Evolutionary conservation across 2,888 invertebrate genomes (phyloP).

Genomic region (Eupeodes luniger): DNA sequence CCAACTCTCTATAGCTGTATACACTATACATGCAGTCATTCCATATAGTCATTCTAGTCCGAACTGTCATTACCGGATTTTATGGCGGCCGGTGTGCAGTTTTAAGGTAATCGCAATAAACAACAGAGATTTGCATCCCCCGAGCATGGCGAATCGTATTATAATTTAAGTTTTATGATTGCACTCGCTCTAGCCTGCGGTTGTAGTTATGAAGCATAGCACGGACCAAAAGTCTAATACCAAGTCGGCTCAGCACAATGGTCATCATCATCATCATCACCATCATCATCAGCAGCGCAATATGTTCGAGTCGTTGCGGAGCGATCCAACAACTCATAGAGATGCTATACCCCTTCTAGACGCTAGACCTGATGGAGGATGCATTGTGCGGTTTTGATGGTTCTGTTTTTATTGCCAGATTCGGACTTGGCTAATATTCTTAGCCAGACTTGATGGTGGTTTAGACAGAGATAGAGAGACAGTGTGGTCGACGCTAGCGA

Average conservation of each 20-base stretch:
- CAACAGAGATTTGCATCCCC: constrained; percentile 76
- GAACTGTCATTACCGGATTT: constrained; percentile 74
- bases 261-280: constrained; percentile 72
- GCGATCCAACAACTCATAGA: constrained; percentile 40
- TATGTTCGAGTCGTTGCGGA: neutral
- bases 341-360: neutral
- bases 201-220: constrained; percentile 63
- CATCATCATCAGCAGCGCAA: constrained; percentile 57
- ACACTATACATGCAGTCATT: too few relatives aligned
- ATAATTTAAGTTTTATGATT: constrained; percentile 76
- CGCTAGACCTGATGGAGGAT: neutral
- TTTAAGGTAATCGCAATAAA: constrained; percentile 76
- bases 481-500: neutral
- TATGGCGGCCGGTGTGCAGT: constrained; percentile 75
- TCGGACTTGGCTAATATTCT: constrained; percentile 46
- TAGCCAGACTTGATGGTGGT: neutral
- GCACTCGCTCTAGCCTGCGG: constrained; percentile 72
- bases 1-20: neutral
- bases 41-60: neutral
- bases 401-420: constrained; percentile 46
- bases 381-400: constrained; percentile 56
- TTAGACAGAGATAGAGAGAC: too few relatives aligned
- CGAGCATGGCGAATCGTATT: constrained; percentile 71
- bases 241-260: constrained; percentile 40
- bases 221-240: constrained; percentile 37